Evolutionary conservation across 2,113 vertebrate species (phyloP), one percentile per base, ranked within the genome.

Genomic region (Athene cunicularia): DNA sequence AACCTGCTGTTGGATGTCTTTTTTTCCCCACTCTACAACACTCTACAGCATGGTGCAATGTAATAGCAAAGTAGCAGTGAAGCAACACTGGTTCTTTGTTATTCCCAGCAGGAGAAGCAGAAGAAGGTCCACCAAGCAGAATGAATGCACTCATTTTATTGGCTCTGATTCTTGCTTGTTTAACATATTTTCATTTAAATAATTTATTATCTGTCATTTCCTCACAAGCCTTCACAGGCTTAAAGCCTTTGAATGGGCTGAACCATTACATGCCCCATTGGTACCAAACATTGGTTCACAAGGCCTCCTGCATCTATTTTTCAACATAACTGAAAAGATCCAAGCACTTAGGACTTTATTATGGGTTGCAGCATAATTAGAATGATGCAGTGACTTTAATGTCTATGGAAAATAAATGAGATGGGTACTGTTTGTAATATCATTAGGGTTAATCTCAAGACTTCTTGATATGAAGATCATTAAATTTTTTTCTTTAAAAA

Each of bases 131-230:
- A 17, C 47, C 55, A 81, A 74, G 43, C 19, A 75, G 45, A 88
- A 86, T 0, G 2, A 71, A 80, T 24, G 6, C 15, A 45, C 28
- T 88, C 6, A 33, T 92, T 94, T 73, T 72, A 21, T 43, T 72
- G n/a, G 7, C 74, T 88, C 59, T 70, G 45, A 11, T 85, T 91
- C 81, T 56, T 77, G 17, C 22, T 88, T 86, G 30, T 50, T 76
- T 92, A 77, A 81, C 26, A 55, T 70, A 72, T 52, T 89, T 77
- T 62, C 39, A 49, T 68, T 28, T 56, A 79, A 68, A 71, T 87
- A 76, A 52, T 87, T 84, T 95, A 79, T 55, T 77, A 63, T 91
- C 79, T 88, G 17, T 50, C 47, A 67, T 93, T 95, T 96, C 28
- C 41, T 94, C 71, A 85, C 28, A 87, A 89, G 11, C 16, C 27